A percentile compares a stretch with the other conserved stretches of the same genome.
Conservation (phyloP, 2,113 vertebrate species). For the Dascyllus trimaculatus region DNA sequence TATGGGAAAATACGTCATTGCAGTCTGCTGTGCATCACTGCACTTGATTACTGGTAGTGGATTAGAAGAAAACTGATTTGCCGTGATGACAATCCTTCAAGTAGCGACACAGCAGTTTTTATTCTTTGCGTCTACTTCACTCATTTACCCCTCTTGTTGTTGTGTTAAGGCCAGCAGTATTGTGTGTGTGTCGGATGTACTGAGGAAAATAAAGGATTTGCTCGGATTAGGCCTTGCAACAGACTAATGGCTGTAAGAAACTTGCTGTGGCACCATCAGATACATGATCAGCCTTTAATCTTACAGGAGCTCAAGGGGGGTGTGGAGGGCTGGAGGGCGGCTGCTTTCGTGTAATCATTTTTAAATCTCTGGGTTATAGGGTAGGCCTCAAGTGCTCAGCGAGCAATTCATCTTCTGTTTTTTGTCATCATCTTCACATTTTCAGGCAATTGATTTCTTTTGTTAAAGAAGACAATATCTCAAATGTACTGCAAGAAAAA, state of each 20-base stretch:
- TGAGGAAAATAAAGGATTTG: slow-evolving; percentile 80
- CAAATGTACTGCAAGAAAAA: slow-evolving; percentile 1
- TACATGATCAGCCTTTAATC: slow-evolving; percentile 81
- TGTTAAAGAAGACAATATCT: neutral
- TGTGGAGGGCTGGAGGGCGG: slow-evolving; percentile 43
- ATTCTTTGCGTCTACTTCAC: slow-evolving; percentile 41
- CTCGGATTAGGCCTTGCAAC: slow-evolving; percentile 74
- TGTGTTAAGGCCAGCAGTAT: slow-evolving; percentile 36
- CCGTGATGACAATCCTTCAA: slow-evolving; percentile 59
- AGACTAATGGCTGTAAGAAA: slow-evolving; percentile 69
- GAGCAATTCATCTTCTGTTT: slow-evolving; percentile 35
- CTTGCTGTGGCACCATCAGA: slow-evolving; percentile 72
- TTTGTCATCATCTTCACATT: slow-evolving; percentile 37
- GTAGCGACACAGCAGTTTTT: slow-evolving; percentile 52
- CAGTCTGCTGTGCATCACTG: slow-evolving; percentile 44
- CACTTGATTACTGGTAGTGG: slow-evolving; percentile 71
- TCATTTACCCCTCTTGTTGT: slow-evolving; percentile 49
- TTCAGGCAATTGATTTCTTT: slow-evolving; percentile 13
- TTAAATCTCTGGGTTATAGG: slow-evolving; percentile 58
- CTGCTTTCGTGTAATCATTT: slow-evolving; percentile 75
- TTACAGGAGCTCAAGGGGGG: slow-evolving; percentile 50
- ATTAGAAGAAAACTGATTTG: slow-evolving; percentile 71
- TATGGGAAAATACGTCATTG: slow-evolving; percentile 73
- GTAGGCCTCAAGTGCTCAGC: slow-evolving; percentile 20
- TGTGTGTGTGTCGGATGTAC: slow-evolving; percentile 59